Conservation (phyloP, 2,888 invertebrate species). For the Lordiphosa andalusiaca region DNA sequence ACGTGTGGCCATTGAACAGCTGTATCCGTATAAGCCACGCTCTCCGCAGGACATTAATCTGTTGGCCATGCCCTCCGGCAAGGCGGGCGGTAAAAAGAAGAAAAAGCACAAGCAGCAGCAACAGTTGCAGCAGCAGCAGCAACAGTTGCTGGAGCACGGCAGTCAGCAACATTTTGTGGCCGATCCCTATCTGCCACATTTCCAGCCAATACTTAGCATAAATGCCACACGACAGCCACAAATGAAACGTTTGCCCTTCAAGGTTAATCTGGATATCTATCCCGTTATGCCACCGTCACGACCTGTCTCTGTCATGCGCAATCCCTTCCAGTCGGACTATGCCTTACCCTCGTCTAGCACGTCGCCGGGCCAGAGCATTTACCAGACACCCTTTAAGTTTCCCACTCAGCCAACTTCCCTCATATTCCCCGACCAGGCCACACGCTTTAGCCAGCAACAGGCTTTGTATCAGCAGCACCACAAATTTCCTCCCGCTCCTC, state of each 20-base stretch:
- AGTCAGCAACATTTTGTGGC: slow-evolving; percentile 76
- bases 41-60: slow-evolving; percentile 88
- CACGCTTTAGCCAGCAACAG: slow-evolving; percentile 58
- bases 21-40: slow-evolving; percentile 86
- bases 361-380: slow-evolving; percentile 46
- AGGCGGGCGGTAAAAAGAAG: slow-evolving; percentile 64
- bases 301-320: slow-evolving; percentile 61
- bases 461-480: slow-evolving; percentile 44
- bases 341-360: slow-evolving; percentile 46
- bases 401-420: slow-evolving; percentile 48
- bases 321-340: slow-evolving; percentile 69
- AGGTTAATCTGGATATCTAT: slow-evolving; percentile 85
- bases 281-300: slow-evolving; percentile 81
- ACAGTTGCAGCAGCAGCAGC: slow-evolving; percentile 34
- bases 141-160: slow-evolving; percentile 33
- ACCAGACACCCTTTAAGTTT: slow-evolving; percentile 64
- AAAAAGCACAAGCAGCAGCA: slow-evolving; percentile 49
- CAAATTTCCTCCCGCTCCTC: slow-evolving; percentile 53
- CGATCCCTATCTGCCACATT: slow-evolving; percentile 54
- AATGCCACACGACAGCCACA: slow-evolving; percentile 70
- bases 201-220: slow-evolving; percentile 56
- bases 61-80: slow-evolving; percentile 80
- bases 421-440: slow-evolving; percentile 60
- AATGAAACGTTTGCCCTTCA: slow-evolving; percentile 82
- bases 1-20: slow-evolving; percentile 82